A percentile compares a stretch with the other conserved stretches of the same genome.
These are phyloP conservation scores for Asbolus verrucosus DNA, from an alignment of 1,140 invertebrate genomes.

Conservation along the genomic window DNA sequence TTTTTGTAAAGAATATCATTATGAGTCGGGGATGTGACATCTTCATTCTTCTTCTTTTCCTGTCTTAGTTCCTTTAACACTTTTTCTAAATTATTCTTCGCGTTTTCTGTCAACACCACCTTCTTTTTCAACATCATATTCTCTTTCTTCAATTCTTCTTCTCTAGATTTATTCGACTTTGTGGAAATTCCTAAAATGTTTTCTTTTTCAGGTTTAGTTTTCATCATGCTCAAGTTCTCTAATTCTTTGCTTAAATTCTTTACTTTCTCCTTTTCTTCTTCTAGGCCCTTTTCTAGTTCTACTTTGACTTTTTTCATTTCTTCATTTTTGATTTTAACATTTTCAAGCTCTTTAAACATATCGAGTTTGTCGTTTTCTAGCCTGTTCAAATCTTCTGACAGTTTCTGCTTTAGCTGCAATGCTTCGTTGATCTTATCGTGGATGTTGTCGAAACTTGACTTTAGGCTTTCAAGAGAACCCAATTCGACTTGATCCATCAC, in stretches of 20 bases:
- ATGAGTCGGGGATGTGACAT: neutral
- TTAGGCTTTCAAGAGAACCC: neutral
- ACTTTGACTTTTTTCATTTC: neutral
- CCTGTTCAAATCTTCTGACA: conserved; percentile 43
- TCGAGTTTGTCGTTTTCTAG: conserved; percentile 36
- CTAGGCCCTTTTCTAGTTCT: conserved; percentile 11
- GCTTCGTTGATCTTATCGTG: conserved; percentile 13
- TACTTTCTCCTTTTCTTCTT: conserved; percentile 27
- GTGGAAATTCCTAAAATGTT: conserved; percentile 20
- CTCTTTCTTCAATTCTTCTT: conserved; percentile 57
- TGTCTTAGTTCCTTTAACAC: conserved; percentile 55
- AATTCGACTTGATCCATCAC: neutral
- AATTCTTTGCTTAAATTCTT: conserved; percentile 17
- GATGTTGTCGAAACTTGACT: conserved; percentile 16
- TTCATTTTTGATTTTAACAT: conserved; percentile 13
- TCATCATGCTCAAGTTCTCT: neutral
- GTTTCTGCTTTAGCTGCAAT: conserved; percentile 38
- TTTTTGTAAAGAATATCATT: conserved; percentile 48
- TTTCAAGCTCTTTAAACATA: conserved; percentile 28
- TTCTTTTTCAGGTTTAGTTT: conserved; percentile 40
- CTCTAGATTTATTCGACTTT: conserved; percentile 35
- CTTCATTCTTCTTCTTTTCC: conserved; percentile 54
- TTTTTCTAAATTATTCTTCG: conserved; percentile 58
- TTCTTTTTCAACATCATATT: conserved; percentile 53
- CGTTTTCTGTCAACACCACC: conserved; percentile 54